Base-by-base conservation (phyloP, 92 coral and sea anemone genomes). In the Umimayanthus kanabou region DNA sequence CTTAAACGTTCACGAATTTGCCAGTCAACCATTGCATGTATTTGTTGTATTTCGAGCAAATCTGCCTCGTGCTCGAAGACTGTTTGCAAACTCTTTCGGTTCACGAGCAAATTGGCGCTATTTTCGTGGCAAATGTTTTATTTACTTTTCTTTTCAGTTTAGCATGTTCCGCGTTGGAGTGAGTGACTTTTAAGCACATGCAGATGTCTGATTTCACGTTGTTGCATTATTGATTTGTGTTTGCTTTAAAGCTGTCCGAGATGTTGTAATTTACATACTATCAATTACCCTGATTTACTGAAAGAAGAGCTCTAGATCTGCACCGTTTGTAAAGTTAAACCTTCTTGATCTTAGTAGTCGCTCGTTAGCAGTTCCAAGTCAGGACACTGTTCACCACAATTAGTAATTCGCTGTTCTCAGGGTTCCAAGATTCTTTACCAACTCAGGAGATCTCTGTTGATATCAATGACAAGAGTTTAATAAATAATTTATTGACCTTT, bases 401-500 rank as follows among this genome's bases (percentile, higher is more conserved):
- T 61, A 23, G 22, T 0, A 18, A 20, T 23, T 61, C 9, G 69
- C 69, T 61, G n/a, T 22, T 61, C 69, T 20, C 69, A 20, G 69
- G 69, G 69, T 61, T 61, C 69, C 69, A 61, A 61, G 42, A 23
- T 80, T 14, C 26, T 50, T 50, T 28, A 50, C 26, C 22, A 40
- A 39, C 84, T 50, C 16, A 30, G 84, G 71, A 50, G 16, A 50
- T 80, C 66, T 40, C 40, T 33, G 79, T 11, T 75, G 42, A 39
- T 73, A 30, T 73, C 66, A 79, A 49, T 79, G 45, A 33, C 37
- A 33, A 33, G 37, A 79, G 42, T 30, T 29, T 30, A 6, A 57
- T 80, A 13, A 80, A 80, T 80, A 28, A 80, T 80, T 55, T 26
- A 80, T 18, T 53, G 69, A 73, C 84, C 14, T 30, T 80, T 80